Base-by-base conservation (phyloP, 2,113 vertebrate genomes). In the Grammomys surdaster region DNA sequence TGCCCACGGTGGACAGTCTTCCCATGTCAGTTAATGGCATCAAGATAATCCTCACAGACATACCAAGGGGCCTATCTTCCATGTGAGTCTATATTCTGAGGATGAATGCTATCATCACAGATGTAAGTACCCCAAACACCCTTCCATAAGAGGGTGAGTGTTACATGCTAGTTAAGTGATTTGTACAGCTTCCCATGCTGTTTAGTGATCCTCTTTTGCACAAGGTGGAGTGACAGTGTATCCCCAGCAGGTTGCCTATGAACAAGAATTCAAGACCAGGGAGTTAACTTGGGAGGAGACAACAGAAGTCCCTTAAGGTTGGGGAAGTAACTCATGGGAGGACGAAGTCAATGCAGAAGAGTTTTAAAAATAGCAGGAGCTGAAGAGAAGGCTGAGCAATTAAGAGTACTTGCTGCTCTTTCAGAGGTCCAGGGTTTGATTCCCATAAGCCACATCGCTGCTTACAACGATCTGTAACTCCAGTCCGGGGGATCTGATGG, bases 131-230 rank as follows among this genome's bases (percentile, higher is more conserved):
- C 88, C 73, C 60, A n/a, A 77, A 54, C 54, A 58, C 67, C 20
- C 65, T 70, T 51, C 2, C 33, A 31, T 56, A 80, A n/a, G n/a
- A 65, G 22, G 3, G 5, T 78, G 4, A 28, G 26, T 9, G 1
- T 51, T 36, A 24, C 3, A 0, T 13, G 6, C 20, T 16, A 43
- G 26, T 48, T 33, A 3, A 3, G 46, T 7, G 63, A 43, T 26
- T n/a, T 2, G 3, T 72, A 20, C 24, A 1, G 31, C 14, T 43
- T 60, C 16, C 10, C 31, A 4, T 7, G 0, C 31, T 26, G 1
- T 5, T 40, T 33, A 24, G 43, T 3, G 2, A 33, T 40, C 19
- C 36, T 7, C 26, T 46, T 73, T 73, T 69, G 54, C 54, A 31
- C 0, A 8, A 43, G 56, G 43, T 51, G 54, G 17, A 33, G 33